Evolutionary conservation across 2,797 vertebrate species (phyloP).

Genomic region (Anas bernieri): DNA sequence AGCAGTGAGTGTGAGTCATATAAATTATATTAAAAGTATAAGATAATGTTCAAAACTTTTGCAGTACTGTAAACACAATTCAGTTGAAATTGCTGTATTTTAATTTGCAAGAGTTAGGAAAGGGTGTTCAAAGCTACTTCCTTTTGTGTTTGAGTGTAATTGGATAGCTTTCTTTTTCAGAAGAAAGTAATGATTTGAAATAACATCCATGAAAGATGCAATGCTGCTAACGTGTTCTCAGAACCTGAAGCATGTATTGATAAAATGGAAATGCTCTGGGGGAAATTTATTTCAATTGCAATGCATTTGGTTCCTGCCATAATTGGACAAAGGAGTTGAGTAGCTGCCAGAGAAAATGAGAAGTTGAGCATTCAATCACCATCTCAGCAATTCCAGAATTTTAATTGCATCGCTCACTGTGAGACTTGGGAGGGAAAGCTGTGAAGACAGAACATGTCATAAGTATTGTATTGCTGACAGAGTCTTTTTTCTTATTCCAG

Average conservation of each 20-base stretch:
- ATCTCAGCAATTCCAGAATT: conserved; percentile 40
- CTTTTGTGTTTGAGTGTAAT: not conserved
- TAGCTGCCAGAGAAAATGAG: conserved; percentile 52
- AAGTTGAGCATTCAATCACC: conserved; percentile 53
- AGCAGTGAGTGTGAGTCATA: not conserved
- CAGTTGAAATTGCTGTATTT: not conserved
- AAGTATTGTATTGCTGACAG: conserved; percentile 27
- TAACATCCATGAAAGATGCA: not conserved
- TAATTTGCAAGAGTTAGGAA: not conserved
- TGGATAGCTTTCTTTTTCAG: not conserved
- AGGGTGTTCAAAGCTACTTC: not conserved
- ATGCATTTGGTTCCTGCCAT: conserved; percentile 42
- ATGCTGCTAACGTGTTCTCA: not conserved
- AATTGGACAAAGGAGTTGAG: conserved; percentile 44
- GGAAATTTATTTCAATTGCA: conserved; percentile 34
- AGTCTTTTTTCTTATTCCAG: conserved; percentile 22
- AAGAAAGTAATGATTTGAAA: conserved; percentile 29
- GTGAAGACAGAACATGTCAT: not conserved
- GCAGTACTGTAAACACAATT: not conserved
- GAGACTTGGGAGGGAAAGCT: not conserved
- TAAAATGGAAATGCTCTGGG: conserved; percentile 4
- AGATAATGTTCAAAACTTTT: not conserved
- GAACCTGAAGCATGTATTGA: conserved; percentile 2
- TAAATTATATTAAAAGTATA: not conserved
- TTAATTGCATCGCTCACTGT: conserved; percentile 35